Base-by-base conservation (phyloP, 2,113 vertebrate genomes). In the Cercopithecus mona region DNA sequence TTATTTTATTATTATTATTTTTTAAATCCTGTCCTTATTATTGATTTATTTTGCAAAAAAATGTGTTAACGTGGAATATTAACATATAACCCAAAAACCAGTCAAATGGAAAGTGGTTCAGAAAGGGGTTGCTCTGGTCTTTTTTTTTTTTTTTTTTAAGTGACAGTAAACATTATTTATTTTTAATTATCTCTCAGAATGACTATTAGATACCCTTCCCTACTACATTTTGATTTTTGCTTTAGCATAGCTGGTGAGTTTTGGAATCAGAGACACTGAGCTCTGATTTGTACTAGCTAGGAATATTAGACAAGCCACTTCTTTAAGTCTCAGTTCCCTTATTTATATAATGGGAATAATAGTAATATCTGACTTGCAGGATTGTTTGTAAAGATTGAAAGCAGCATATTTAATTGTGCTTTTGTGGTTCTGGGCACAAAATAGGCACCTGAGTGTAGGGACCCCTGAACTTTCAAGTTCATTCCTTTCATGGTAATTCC, bases 401-500 rank as follows among this genome's bases (percentile, higher is more conserved):
- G 72, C 30, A 88, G 3, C 72, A 72, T 40, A 66, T 48, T 90
- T 87, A 93, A 93, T 81, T 66, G 50, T 64, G 83, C 32, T 45
- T 83, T 61, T n/a, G 32, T 88, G 50, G 27, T 97, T 95, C 30
- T 94, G 80, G 45, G 43, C 45, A 88, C 79, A 95, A 40, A 95
- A 70, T 43, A 61, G 83, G 16, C 23, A 57, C 12, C 83, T 52
- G 68, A 25, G 45, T 86, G 22, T 35, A 1, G 13, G 80, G 40
- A 3, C 20, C 57, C 14, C 40, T 27, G 27, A 9, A 72, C 14
- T 80, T 93, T 76, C 68, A 87, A 79, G 68, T 89, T 95, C 45
- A 76, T 72, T 73, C 30, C n/a, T 61, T 40, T 76, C 40, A 0
- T 38, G 61, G 8, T 90, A 78, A 75, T 94, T 90, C 40, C 30